Evolutionary conservation across 1,140 invertebrate genomes (phyloP).

Genomic region (Panagrolaimus sp.): DNA sequence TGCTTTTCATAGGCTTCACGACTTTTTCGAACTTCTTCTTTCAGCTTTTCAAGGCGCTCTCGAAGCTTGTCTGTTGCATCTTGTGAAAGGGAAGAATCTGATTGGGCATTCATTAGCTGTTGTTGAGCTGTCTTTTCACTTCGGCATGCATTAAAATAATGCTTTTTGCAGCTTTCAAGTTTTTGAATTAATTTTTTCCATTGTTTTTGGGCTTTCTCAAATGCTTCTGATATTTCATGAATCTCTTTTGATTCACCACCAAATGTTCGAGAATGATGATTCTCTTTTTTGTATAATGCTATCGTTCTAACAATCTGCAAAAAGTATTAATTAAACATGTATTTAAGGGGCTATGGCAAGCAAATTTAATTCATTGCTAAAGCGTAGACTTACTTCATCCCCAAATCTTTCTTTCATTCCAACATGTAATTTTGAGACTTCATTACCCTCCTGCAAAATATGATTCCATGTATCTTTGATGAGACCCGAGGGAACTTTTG

Average conservation of each 20-base stretch:
- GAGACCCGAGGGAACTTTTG: constrained; percentile 22
- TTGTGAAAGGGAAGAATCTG: constrained; percentile 19
- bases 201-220: constrained; percentile 55
- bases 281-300: constrained; percentile 46
- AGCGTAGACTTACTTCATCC: constrained; percentile 44
- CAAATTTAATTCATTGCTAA: too few relatives aligned
- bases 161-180: constrained; percentile 40
- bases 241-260: constrained; percentile 49
- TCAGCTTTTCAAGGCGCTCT: constrained; percentile 46
- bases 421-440: constrained; percentile 40
- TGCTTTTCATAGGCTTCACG: constrained; percentile 39
- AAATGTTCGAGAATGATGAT: constrained; percentile 53
- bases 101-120: constrained; percentile 45
- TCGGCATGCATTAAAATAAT: constrained; percentile 48
- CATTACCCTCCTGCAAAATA: constrained; percentile 40
- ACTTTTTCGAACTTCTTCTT: constrained; percentile 48
- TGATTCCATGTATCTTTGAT: constrained; percentile 20
- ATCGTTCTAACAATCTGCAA: constrained; percentile 51
- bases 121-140: constrained; percentile 53
- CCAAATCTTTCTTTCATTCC: constrained; percentile 43
- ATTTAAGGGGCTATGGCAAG: too few relatives aligned
- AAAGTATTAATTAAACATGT: background rate
- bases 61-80: constrained; percentile 34
- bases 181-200: constrained; percentile 55
- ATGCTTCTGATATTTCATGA: constrained; percentile 54